phyloP scores from a whole-genome alignment of 1,140 invertebrate species.

The Drosophila athabasca region DNA sequence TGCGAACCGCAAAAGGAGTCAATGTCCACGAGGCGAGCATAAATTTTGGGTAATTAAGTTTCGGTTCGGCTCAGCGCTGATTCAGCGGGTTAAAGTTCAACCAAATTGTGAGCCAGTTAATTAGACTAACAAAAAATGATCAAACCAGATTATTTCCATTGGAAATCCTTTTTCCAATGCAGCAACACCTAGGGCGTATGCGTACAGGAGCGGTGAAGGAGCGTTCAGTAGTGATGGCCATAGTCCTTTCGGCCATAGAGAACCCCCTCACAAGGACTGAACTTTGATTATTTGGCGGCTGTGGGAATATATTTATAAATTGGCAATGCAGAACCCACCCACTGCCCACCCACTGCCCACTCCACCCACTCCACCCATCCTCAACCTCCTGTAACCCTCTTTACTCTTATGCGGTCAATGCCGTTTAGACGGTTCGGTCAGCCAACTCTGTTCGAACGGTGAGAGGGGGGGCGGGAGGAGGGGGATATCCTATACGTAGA shows the following conservation, averaged over 20 bases:
- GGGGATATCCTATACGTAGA: background rate
- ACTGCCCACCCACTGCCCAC: no score
- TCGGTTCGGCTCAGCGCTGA: slow-evolving; percentile 6
- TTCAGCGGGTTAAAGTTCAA: no score
- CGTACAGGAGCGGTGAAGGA: no score
- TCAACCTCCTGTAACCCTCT: background rate
- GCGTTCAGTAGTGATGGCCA: no score
- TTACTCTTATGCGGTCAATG: slow-evolving; percentile 73
- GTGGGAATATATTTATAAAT: slow-evolving; percentile 80
- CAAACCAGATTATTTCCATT: no score
- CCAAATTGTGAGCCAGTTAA: no score
- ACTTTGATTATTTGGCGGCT: slow-evolving; percentile 69
- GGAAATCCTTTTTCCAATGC: no score
- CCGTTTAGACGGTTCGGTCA: slow-evolving; percentile 72
- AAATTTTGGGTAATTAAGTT: slow-evolving; percentile 47
- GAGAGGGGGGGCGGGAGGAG: no score
- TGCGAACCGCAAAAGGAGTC: slow-evolving; percentile 12
- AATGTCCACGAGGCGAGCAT: slow-evolving; percentile 19
- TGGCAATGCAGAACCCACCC: slow-evolving; percentile 32
- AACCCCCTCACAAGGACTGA: slow-evolving; percentile 48
- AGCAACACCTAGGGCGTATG: no score
- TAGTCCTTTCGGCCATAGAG: slow-evolving; percentile 38
- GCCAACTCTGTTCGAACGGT: slow-evolving; percentile 49
- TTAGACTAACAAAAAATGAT: no score
- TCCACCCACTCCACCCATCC: no score